These are phyloP conservation scores for Sylvietta virens DNA, from an alignment of 2,113 vertebrate genomes.

Conservation along the genomic window DNA sequence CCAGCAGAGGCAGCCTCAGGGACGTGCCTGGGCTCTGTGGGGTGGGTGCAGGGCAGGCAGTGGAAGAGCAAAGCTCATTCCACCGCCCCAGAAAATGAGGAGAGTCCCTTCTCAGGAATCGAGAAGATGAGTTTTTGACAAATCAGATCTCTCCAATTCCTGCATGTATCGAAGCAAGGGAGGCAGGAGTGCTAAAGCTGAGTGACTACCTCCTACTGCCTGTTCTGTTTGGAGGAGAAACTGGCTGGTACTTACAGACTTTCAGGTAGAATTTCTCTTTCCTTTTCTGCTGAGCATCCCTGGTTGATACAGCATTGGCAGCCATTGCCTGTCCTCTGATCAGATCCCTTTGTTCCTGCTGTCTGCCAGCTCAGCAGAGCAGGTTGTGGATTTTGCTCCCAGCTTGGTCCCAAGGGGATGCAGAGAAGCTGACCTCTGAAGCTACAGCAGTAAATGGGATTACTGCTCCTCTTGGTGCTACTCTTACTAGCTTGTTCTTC, in stretches of 20 bases:
- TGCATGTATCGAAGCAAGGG: not conserved
- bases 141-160: not conserved
- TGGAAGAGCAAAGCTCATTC: not conserved
- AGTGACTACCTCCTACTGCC: not conserved
- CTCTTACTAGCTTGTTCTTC: not conserved
- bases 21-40: rapidly evolving
- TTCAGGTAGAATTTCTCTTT: not conserved
- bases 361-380: not conserved
- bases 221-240: not conserved
- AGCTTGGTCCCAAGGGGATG: not conserved
- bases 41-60: not conserved
- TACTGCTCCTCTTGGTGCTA: not conserved
- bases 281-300: not conserved
- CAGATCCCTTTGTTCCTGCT: not conserved
- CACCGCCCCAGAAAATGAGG: not conserved
- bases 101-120: not conserved
- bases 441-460: not conserved
- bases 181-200: not conserved
- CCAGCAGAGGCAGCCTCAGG: not conserved
- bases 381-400: not conserved
- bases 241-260: not conserved
- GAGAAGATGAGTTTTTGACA: not conserved
- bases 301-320: not conserved
- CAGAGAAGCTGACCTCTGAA: not conserved
- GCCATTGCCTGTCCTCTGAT: not conserved